These are phyloP conservation scores for Clupea harengus DNA, from an alignment of 2,113 vertebrate genomes.

Conservation along the genomic window DNA sequence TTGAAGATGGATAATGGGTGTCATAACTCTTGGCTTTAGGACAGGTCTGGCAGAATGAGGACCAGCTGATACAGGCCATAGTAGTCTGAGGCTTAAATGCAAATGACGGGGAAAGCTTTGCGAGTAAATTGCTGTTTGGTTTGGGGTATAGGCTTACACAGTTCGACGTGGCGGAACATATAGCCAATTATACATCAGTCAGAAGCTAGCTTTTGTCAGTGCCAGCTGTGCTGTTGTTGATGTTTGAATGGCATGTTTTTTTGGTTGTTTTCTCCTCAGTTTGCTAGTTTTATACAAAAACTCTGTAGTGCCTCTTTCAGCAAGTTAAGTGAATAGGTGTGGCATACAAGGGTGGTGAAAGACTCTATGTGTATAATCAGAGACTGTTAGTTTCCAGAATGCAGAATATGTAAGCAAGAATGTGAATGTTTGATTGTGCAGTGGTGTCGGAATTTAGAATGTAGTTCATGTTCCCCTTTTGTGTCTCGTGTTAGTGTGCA, in stretches of 20 bases:
- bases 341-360: not conserved
- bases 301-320: not conserved
- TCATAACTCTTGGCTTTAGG: constrained; percentile 14
- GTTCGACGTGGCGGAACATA: not conserved
- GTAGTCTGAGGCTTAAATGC: not conserved
- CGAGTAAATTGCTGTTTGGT: not conserved
- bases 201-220: not conserved
- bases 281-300: not conserved
- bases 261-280: not conserved
- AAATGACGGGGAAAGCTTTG: not conserved
- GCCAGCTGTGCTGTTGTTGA: not conserved
- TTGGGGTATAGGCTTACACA: not conserved
- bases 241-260: not conserved
- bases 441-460: too few species aligned
- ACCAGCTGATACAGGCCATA: not conserved
- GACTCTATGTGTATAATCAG: too few species aligned
- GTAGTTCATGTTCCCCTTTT: too few species aligned
- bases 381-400: too few species aligned
- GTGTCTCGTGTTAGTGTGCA: too few species aligned
- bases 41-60: constrained; percentile 9
- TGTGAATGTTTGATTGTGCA: too few species aligned
- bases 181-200: not conserved
- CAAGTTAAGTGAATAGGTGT: too few species aligned
- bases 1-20: constrained; percentile 21
- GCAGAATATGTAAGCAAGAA: too few species aligned